A percentile compares a stretch with the other conserved stretches of the same genome.
Evolutionary conservation across 2,888 invertebrate species (phyloP).

Genomic region (Coleophora deauratella): DNA sequence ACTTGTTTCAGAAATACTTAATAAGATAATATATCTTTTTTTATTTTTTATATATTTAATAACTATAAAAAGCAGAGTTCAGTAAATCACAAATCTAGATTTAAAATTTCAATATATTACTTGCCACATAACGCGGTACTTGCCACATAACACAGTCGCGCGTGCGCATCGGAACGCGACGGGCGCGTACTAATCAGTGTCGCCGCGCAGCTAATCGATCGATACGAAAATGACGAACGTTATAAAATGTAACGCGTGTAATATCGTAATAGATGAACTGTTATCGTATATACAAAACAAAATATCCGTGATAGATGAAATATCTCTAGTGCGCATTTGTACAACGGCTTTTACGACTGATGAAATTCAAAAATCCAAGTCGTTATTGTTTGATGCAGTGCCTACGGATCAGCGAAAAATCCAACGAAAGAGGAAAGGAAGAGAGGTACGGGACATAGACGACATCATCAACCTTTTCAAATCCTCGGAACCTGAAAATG

Average conservation of each 20-base stretch:
- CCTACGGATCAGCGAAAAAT: slow-evolving; percentile 9
- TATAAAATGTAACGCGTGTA: not conserved
- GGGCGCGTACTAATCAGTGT: too few relatives aligned
- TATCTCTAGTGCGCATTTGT: slow-evolving; percentile 10
- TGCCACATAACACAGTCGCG: too few relatives aligned
- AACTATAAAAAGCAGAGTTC: too few relatives aligned
- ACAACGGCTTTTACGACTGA: slow-evolving; percentile 7
- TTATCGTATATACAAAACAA: slow-evolving; percentile 12
- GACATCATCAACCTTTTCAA: slow-evolving; percentile 11
- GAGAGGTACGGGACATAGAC: slow-evolving; percentile 9
- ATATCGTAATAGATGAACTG: not conserved
- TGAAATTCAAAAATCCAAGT: slow-evolving; percentile 12
- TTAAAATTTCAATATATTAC: too few relatives aligned
- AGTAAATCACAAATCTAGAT: too few relatives aligned
- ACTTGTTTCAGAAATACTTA: too few relatives aligned
- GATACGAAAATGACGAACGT: too few relatives aligned
- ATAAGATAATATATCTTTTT: too few relatives aligned
- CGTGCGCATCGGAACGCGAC: too few relatives aligned
- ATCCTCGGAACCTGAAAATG: slow-evolving; percentile 6
- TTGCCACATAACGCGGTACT: too few relatives aligned
- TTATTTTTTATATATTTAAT: too few relatives aligned
- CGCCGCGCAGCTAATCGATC: too few relatives aligned
- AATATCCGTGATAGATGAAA: slow-evolving; percentile 10
- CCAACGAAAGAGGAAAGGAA: slow-evolving; percentile 10
- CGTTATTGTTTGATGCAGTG: slow-evolving; percentile 11